phyloP scores from a whole-genome alignment of 2,888 invertebrate species.

The Spilarctia lutea region DNA sequence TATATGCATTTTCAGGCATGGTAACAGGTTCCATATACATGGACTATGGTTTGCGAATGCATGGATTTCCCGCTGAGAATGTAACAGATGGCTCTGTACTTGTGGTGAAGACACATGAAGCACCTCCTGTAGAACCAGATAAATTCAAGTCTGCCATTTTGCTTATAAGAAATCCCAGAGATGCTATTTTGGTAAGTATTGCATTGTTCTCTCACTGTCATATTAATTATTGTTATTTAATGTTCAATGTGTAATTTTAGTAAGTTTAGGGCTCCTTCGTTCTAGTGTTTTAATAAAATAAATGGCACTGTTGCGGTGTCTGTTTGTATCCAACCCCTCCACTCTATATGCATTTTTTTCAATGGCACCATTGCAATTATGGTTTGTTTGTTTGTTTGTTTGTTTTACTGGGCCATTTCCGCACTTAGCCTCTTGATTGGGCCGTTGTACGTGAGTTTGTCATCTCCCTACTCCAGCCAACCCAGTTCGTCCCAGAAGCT shows the following conservation, averaged over 20 bases:
- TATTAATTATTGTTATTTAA: neutral
- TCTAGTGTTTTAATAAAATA: too few species aligned
- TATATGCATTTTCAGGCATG: slow-evolving; percentile 84
- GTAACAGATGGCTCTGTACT: slow-evolving; percentile 91
- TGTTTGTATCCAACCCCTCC: too few species aligned
- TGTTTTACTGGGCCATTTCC: too few species aligned
- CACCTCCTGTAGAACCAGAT: slow-evolving; percentile 86
- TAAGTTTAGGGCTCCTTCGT: too few species aligned
- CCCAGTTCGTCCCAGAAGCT: too few species aligned
- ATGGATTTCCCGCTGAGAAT: slow-evolving; percentile 93
- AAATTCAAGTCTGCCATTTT: slow-evolving; percentile 90
- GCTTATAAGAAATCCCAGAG: slow-evolving; percentile 90
- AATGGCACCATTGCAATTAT: too few species aligned
- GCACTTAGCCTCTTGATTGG: too few species aligned
- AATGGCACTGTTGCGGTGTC: too few species aligned
- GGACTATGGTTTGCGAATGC: slow-evolving; percentile 91
- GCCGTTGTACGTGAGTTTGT: too few species aligned
- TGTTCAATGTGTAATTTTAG: neutral
- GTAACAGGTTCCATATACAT: slow-evolving; percentile 93
- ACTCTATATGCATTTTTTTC: too few species aligned
- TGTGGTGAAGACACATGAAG: slow-evolving; percentile 93
- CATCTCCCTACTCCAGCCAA: too few species aligned
- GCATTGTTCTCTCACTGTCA: neutral
- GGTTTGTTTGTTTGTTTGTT: too few species aligned
- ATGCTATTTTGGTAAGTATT: slow-evolving; percentile 87